Percentiles rank a stretch among this genome's conserved stretches.
These are phyloP conservation scores for Drymodes brunneopygia DNA, from an alignment of 2,113 vertebrate species.

Conservation along the genomic window DNA sequence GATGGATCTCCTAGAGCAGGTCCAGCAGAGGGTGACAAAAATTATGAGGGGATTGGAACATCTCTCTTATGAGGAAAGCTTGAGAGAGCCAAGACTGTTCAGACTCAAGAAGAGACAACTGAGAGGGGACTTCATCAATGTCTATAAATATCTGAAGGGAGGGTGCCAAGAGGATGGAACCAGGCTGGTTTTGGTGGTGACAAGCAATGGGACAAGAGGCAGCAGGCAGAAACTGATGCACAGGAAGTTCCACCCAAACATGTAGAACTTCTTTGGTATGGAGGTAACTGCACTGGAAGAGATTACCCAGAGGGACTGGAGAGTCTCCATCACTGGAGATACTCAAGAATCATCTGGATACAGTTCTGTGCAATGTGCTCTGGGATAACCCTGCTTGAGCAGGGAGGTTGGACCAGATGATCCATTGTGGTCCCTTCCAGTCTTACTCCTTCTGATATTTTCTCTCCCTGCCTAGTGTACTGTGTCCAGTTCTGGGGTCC, in stretches of 20 bases:
- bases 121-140: not conserved
- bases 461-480: not conserved
- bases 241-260: not conserved
- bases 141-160: not conserved
- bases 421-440: not conserved
- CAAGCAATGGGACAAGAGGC: not conserved
- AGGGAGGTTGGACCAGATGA: not conserved
- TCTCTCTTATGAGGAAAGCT: not conserved
- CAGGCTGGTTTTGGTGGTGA: not conserved
- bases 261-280: not conserved
- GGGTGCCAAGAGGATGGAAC: not conserved
- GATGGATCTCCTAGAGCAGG: accelerated
- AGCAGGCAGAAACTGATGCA: not conserved
- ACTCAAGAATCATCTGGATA: not conserved
- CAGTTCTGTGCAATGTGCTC: not conserved
- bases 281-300: not conserved
- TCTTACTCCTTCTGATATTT: not conserved
- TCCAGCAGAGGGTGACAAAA: not conserved
- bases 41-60: not conserved
- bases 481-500: accelerated
- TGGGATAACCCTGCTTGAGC: not conserved
- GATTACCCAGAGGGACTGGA: too few species aligned
- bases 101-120: not conserved
- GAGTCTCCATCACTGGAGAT: not conserved
- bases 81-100: not conserved